Conservation (phyloP, 92 coral and sea anemone species). For the Micromussa lordhowensis region DNA sequence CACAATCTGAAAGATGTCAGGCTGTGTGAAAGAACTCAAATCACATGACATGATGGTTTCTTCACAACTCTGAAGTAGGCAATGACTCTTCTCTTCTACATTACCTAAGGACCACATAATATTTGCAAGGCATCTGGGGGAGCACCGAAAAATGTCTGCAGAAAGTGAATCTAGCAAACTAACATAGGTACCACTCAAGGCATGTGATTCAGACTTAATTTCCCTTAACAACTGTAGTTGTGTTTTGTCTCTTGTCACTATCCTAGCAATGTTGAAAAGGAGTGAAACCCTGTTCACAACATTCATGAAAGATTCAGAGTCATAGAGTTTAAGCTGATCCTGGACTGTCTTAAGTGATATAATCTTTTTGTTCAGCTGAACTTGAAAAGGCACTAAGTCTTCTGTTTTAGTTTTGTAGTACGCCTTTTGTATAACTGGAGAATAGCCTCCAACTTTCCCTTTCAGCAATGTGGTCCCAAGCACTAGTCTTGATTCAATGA, state of each 20-base stretch:
- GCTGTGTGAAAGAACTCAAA: background rate
- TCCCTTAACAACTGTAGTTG: background rate
- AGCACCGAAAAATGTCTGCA: background rate
- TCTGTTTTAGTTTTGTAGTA: background rate
- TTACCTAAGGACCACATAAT: constrained; percentile 29
- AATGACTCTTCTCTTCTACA: background rate
- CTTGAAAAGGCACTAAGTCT: background rate
- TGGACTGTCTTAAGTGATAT: constrained; percentile 7
- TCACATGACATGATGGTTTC: background rate
- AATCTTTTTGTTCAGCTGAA: constrained; percentile 19
- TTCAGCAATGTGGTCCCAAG: background rate
- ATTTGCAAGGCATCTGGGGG: constrained; percentile 10
- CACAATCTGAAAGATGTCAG: constrained; percentile 26
- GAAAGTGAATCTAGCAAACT: background rate
- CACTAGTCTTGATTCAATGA: background rate
- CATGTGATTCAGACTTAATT: background rate
- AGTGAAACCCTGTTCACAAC: constrained; percentile 16
- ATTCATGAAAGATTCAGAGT: background rate
- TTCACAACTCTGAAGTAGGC: constrained; percentile 7
- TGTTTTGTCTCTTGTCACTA: background rate
- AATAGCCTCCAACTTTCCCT: background rate
- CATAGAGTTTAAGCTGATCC: constrained; percentile 15
- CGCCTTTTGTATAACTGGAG: background rate
- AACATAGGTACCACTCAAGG: background rate
- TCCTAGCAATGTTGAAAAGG: constrained; percentile 28